Evolutionary conservation across 2,888 invertebrate genomes (phyloP), one percentile per base, ranked within the genome.

Genomic region (Calameuta pallipes): DNA sequence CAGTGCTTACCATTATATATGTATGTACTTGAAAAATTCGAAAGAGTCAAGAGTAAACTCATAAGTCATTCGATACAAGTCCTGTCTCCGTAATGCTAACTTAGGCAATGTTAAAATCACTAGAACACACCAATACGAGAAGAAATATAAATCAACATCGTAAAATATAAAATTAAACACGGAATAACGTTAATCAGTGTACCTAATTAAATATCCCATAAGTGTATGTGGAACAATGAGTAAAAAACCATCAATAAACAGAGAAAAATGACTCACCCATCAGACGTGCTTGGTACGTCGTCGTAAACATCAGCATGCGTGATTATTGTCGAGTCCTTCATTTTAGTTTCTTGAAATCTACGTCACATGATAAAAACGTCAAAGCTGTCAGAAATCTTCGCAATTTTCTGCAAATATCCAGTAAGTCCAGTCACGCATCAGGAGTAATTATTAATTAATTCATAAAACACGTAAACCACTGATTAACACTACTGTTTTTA

Each of bases 291-390:
- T 41, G 88, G 85, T 15, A 84, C 83, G 74, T 85, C 85, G 74
- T 83, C 85, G 81, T 90, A 90, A 77, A 90, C 90, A 83, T 90
- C 89, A 69, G 89, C 89, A 76, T 85, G 87, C 34, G 87, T 90
- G 80, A 85, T 84, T 71, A 89, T 86, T 71, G 85, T 89, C 36
- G 88, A 86, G 81, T 89, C 87, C 79, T 83, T 87, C 89, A 90
- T 89, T 12, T 36, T 30, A n/a, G 74, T 35, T 69, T n/a, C 31
- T 33, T 33, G 33, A 15, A 71, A 30, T 73, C 23, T 23, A 56
- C 9, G 71, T 76, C 23, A 76, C 30, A 37, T 23, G 30, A 41
- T 77, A 36, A n/a, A 9, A 74, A 37, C n/a, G 23, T 74, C 36
- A 11, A 73, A 71, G 9, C 56, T 11, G 56, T 23, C 56, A 56